Evolutionary conservation across 35 echinoderm and acorn worm genomes (phyloP), one percentile per base, ranked within the genome.

Genomic region (Lytechinus pictus): DNA sequence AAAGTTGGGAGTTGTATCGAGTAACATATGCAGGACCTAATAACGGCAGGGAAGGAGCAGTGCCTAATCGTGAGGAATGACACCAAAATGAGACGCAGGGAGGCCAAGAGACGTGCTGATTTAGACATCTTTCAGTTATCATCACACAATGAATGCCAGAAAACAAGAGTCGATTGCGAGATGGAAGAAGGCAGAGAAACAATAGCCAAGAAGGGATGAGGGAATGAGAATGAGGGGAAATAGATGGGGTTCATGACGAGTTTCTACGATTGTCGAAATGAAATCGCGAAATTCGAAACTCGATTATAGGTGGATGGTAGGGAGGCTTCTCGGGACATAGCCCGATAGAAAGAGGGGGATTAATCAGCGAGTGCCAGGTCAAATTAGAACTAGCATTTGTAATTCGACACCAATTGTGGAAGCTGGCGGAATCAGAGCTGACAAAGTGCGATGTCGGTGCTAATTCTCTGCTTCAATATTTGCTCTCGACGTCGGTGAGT

Each of bases 361-460:
- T 93, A 93, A 93, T 93, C 92, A 93, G 54, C 92, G 52, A 54
- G 53, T 93, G 54, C 54, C 92, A 93, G 92, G 92, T 93, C 92
- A 93, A 93, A 93, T 93, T 93, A 93, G 92, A 93, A 93, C 92
- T 93, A 93, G 92, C 92, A 93, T 93, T 93, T 93, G 92, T 93
- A 93, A 93, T 54, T 93, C 92, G 54, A 93, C 54, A 93, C 92
- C 92, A 57, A 93, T 93, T 57, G 92, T 93, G 53, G 92, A 93
- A 57, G 92, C 92, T 93, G 54, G 92, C 92, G 92, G 92, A 93
- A 93, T 93, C 54, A 93, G 54, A 55, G 92, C 92, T 93, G 92
- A 57, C 92, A 93, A 93, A 93, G 92, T 93, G 53, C 92, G 92
- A 93, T 93, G 92, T 93, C 92, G 92, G 29, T 93, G 92, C 92